phyloP scores from a whole-genome alignment of 2,113 vertebrate species.

The Pardalotus punctatus region DNA sequence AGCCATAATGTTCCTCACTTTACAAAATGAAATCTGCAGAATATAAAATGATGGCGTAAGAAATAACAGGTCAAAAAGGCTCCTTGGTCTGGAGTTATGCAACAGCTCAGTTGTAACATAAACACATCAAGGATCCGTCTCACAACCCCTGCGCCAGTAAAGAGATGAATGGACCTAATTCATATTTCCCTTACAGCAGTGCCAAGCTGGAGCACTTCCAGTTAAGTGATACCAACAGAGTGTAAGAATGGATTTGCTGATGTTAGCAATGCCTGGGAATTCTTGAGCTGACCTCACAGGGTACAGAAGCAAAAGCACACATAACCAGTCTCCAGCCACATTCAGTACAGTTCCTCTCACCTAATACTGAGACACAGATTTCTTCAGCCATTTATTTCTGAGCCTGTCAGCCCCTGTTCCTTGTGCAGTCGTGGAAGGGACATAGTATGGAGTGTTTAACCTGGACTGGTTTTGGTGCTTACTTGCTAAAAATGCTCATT shows the following conservation, averaged over 20 bases:
- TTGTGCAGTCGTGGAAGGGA: background rate
- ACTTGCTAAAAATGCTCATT: background rate
- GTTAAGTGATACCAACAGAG: conserved; percentile 17
- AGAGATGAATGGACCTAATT: conserved; percentile 30
- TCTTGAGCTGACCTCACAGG: background rate
- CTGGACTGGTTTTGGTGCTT: background rate
- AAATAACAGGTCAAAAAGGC: conserved; percentile 9
- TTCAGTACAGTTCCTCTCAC: background rate
- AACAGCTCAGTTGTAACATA: background rate
- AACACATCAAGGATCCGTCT: background rate
- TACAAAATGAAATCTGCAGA: background rate
- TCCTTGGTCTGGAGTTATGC: conserved; percentile 14
- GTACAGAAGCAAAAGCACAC: background rate
- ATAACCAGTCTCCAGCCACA: background rate
- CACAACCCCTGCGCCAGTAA: background rate
- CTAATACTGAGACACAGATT: background rate
- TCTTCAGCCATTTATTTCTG: background rate
- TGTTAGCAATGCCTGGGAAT: conserved; percentile 24
- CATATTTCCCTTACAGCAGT: conserved; percentile 33
- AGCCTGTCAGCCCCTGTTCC: background rate
- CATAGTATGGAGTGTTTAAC: background rate
- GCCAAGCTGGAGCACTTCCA: conserved; percentile 50
- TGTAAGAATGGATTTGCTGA: conserved; percentile 39
- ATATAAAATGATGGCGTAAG: background rate
- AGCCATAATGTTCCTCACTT: background rate